A percentile compares a stretch with the other conserved stretches of the same genome.
Evolutionary conservation across 2,888 invertebrate genomes (phyloP).

Genomic region (Napeogenes inachia): DNA sequence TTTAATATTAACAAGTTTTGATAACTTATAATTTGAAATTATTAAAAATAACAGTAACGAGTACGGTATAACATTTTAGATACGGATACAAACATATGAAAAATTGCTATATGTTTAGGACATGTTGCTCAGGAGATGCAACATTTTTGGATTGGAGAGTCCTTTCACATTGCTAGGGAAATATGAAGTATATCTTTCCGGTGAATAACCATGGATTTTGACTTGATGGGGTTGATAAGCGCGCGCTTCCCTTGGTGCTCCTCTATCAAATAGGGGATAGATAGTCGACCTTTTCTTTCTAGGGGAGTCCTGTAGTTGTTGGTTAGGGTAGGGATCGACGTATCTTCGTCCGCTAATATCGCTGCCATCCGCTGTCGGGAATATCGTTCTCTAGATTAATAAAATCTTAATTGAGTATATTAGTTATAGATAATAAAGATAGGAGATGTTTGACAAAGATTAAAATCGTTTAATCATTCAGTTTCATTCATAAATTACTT

Average conservation of each 20-base stretch:
- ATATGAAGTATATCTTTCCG: slow-evolving; percentile 67
- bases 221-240: slow-evolving; percentile 44
- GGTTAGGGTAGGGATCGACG: slow-evolving; percentile 69
- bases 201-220: slow-evolving; percentile 59
- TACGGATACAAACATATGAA: no score
- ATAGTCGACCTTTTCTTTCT: slow-evolving; percentile 64
- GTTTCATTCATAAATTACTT: no score
- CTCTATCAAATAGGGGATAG: slow-evolving; percentile 52
- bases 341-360: slow-evolving; percentile 66
- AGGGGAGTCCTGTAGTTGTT: slow-evolving; percentile 68
- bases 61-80: slow-evolving; percentile 12
- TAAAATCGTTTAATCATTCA: no score
- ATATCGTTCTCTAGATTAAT: slow-evolving; percentile 67
- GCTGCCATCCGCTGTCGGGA: slow-evolving; percentile 72
- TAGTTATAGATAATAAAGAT: background rate
- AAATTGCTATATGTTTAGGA: slow-evolving; percentile 29
- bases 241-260: slow-evolving; percentile 40
- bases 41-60: background rate
- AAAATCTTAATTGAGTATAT: slow-evolving; percentile 39
- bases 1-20: slow-evolving; percentile 3
- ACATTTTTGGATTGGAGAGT: slow-evolving; percentile 27
- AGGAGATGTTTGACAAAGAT: background rate
- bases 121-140: slow-evolving; percentile 34
- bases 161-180: slow-evolving; percentile 51
- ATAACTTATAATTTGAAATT: slow-evolving; percentile 2